These are phyloP conservation scores for Stenoptilia bipunctidactyla DNA, from an alignment of 2,888 invertebrate species.

Conservation along the genomic window DNA sequence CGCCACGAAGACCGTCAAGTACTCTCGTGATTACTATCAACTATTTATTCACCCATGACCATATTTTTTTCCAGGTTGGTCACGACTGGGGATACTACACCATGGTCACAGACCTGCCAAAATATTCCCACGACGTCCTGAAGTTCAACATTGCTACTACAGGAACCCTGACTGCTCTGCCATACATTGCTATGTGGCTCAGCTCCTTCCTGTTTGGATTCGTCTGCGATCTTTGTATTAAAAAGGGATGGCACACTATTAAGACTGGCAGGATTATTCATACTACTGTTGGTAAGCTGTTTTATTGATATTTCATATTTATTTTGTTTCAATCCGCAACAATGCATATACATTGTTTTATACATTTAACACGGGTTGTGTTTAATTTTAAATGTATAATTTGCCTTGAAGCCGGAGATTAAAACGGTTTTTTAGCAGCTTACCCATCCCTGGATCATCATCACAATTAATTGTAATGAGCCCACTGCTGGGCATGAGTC, in stretches of 20 bases:
- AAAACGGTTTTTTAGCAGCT: no score
- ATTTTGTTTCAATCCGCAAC: no score
- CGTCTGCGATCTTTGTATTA: conserved; percentile 76
- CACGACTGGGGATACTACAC: conserved; percentile 78
- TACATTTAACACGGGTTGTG: no score
- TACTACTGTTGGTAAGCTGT: conserved; percentile 74
- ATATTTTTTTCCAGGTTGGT: conserved; percentile 37
- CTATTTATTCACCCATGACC: background rate
- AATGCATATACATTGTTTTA: no score
- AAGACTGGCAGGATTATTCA: conserved; percentile 74
- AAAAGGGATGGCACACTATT: conserved; percentile 68
- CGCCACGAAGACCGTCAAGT: no score
- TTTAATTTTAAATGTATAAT: no score
- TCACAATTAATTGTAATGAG: no score
- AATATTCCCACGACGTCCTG: conserved; percentile 75
- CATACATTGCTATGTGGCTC: conserved; percentile 77
- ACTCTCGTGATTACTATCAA: no score
- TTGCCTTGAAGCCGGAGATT: no score
- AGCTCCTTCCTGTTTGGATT: conserved; percentile 74
- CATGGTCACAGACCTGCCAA: conserved; percentile 78
- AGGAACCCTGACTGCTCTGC: conserved; percentile 73
- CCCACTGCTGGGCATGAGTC: no score
- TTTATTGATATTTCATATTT: no score
- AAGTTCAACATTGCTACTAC: conserved; percentile 74
- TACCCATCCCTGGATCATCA: no score